Base-by-base conservation (phyloP, 2,113 vertebrate species). In the Chaetorhynchus papuensis region DNA sequence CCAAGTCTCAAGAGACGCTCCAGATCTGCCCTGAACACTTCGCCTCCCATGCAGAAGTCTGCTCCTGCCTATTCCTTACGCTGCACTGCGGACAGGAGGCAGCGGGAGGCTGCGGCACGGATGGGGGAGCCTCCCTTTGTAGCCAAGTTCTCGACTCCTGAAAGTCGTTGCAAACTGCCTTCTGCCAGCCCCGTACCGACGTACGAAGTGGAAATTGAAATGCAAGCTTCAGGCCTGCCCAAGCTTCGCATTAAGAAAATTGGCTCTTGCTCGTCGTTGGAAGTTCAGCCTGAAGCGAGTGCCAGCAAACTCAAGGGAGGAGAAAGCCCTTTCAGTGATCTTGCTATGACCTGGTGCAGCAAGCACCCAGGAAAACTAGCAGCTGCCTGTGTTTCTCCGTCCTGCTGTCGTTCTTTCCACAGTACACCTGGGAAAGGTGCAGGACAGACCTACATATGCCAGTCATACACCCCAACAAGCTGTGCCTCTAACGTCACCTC, bases 381-480 rank as follows among this genome's bases (percentile, higher is more conserved):
- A 65, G 82, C 98, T 28, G 93, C 97, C 21, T 98, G 98, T 56
- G 83, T 97, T 28, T 99, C 99, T 0, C 98, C 99, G 0, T 96
- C 98, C 50, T 99, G 98, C 87, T 84, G 95, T 18, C 84, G 30
- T n/a, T 97, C 97, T 60, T 95, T 96, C 33, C 98, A 98, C 21
- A 97, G 95, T 77, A 99, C 99, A 0, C 99, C 99, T 4, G 97
- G 98, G 26, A 99, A 99, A 83, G 97, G 96, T 7, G 89, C 97
- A 4, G 97, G 99, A 26, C 99, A 99, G 66, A 99, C 98, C 4
- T 99, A 98, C 78, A 99, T 99, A 93, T 99, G 99, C 94, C 99
- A 99, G 93, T 98, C 99, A 2, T 99, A 99, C 75, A 99, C 99
- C 10, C 99, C 99, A 7, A 99, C 99, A 7, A 98, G 59, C 31